These are phyloP conservation scores for Melanotaenia nigrans DNA, from an alignment of 2,797 vertebrate genomes.

Conservation along the genomic window DNA sequence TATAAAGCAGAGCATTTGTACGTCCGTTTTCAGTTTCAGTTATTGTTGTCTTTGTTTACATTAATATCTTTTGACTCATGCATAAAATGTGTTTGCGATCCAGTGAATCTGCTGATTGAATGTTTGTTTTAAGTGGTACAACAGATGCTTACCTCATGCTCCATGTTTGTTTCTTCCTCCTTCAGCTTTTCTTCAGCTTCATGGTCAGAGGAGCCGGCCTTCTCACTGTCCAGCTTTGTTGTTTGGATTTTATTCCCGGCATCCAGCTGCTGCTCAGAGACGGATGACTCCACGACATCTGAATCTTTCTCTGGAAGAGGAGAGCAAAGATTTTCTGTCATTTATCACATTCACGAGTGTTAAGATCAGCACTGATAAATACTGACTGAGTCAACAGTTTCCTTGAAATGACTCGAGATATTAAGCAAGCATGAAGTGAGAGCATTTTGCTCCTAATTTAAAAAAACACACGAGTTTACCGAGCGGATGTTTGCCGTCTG, in stretches of 20 bases:
- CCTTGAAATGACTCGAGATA: neutral
- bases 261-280: slow-evolving; percentile 24
- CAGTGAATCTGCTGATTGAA: too few relatives aligned
- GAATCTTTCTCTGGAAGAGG: slow-evolving; percentile 7
- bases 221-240: neutral
- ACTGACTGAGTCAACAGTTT: neutral
- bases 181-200: neutral
- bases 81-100: too few relatives aligned
- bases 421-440: neutral
- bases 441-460: neutral
- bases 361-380: neutral
- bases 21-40: too few relatives aligned
- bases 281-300: neutral
- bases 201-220: neutral
- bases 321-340: neutral
- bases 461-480: slow-evolving; percentile 17
- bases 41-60: too few relatives aligned
- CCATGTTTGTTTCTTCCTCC: neutral
- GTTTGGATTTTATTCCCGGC: slow-evolving; percentile 12
- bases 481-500: slow-evolving; percentile 24
- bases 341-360: neutral
- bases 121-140: too few relatives aligned
- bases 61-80: too few relatives aligned
- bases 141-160: slow-evolving; percentile 48
- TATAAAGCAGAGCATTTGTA: too few relatives aligned